A percentile compares a stretch with the other conserved stretches of the same genome.
These are phyloP conservation scores for Leptinotarsa undecemlineata DNA, from an alignment of 1,140 invertebrate genomes.

Conservation along the genomic window DNA sequence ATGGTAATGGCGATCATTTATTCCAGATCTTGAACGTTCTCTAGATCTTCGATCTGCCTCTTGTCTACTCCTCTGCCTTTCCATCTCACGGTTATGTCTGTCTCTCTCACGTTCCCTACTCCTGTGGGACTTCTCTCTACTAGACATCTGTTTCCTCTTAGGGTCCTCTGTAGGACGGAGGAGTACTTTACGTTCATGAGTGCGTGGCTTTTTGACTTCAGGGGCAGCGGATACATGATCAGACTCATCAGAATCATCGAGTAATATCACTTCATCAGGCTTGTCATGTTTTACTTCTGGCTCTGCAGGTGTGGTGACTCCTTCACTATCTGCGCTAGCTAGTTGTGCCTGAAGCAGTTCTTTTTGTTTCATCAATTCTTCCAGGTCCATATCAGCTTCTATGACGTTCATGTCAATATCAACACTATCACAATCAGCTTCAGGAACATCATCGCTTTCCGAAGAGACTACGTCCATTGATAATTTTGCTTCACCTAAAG, in stretches of 20 bases:
- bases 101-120: conserved; percentile 33
- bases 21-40: conserved; percentile 41
- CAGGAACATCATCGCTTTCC: conserved; percentile 68
- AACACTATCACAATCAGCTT: conserved; percentile 73
- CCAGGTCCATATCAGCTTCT: conserved; percentile 84
- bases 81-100: conserved; percentile 29
- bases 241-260: conserved; percentile 54
- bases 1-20: conserved; percentile 33
- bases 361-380: conserved; percentile 87
- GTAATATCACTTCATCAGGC: conserved; percentile 51
- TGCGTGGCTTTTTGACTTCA: conserved; percentile 54
- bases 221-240: conserved; percentile 47
- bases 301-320: conserved; percentile 39
- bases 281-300: conserved; percentile 37
- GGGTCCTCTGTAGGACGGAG: conserved; percentile 39
- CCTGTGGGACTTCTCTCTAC: conserved; percentile 33
- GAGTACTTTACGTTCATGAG: conserved; percentile 50
- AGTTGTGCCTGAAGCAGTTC: conserved; percentile 69
- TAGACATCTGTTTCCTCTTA: conserved; percentile 45
- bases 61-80: conserved; percentile 39
- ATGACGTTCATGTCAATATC: conserved; percentile 73
- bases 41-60: conserved; percentile 35
- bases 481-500: conserved; percentile 35
- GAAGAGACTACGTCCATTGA: conserved; percentile 69
- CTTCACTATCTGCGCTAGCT: conserved; percentile 61